Conservation (phyloP, 1,140 invertebrate genomes). For the Theocolax elegans region DNA sequence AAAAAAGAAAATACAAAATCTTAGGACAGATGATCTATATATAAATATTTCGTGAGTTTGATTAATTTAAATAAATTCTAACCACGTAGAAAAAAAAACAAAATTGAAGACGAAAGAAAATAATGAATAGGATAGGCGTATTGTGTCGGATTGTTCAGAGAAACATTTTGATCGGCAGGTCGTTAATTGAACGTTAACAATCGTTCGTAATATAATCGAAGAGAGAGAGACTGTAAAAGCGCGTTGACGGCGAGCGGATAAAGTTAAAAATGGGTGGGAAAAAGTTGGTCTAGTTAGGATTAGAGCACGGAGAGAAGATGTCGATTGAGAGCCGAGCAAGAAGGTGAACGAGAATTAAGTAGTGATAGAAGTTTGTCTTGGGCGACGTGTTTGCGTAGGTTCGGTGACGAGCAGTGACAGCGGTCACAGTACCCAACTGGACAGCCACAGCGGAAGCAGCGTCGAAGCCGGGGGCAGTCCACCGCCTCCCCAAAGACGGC, state of each 20-base stretch:
- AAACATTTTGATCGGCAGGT: too few species aligned
- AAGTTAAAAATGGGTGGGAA: background rate
- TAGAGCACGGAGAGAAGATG: background rate
- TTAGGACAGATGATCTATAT: too few species aligned
- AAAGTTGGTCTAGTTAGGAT: too few species aligned
- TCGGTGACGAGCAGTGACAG: conserved; percentile 88
- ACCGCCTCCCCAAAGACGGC: conserved; percentile 66
- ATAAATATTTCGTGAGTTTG: too few species aligned
- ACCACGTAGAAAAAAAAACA: too few species aligned
- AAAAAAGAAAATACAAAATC: too few species aligned
- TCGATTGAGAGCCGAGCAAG: conserved; percentile 6
- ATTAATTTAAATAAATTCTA: too few species aligned
- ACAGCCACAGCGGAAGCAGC: conserved; percentile 76
- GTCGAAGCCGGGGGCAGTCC: conserved; percentile 68
- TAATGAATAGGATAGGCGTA: too few species aligned
- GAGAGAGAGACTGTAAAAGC: conserved; percentile 7
- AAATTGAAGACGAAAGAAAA: too few species aligned
- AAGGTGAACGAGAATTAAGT: conserved; percentile 41
- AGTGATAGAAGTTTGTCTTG: conserved; percentile 65
- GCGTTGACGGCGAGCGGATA: conserved; percentile 7
- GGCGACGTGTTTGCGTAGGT: conserved; percentile 69
- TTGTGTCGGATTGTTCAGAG: too few species aligned
- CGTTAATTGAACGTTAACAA: too few species aligned
- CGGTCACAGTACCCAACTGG: conserved; percentile 83
- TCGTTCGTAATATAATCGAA: conserved; percentile 4